A percentile compares a stretch with the other conserved stretches of the same genome.
phyloP scores from a whole-genome alignment of 2,797 vertebrate genomes.

The Apogon talboti region DNA sequence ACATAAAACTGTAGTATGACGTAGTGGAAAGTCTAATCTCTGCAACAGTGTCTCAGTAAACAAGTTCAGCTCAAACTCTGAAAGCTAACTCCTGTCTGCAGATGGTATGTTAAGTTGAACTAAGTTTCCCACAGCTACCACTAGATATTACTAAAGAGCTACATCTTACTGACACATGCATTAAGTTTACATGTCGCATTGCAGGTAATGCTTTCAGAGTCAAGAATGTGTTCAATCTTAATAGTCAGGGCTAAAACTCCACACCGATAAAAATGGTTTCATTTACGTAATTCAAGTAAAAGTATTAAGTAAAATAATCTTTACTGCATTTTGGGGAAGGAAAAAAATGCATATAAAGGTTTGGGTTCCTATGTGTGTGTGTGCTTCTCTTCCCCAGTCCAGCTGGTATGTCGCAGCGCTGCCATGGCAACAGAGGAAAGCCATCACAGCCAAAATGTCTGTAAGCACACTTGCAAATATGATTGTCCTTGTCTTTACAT shows the following conservation, averaged over 20 bases:
- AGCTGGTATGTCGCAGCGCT: slow-evolving; percentile 71
- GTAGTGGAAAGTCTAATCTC: neutral
- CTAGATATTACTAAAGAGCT: neutral
- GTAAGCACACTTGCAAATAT: slow-evolving; percentile 58
- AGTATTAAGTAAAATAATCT: slow-evolving; percentile 38
- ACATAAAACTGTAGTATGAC: neutral
- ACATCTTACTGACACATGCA: neutral
- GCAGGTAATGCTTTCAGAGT: slow-evolving; percentile 10
- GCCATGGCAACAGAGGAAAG: slow-evolving; percentile 73
- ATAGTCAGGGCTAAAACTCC: slow-evolving; percentile 26
- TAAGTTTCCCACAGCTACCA: neutral
- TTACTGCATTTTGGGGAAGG: slow-evolving; percentile 14
- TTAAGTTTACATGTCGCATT: neutral
- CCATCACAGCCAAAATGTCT: slow-evolving; percentile 69
- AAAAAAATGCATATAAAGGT: slow-evolving; percentile 5
- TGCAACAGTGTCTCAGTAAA: neutral
- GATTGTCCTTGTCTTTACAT: slow-evolving; percentile 54
- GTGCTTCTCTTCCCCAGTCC: slow-evolving; percentile 49
- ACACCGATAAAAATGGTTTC: slow-evolving; percentile 28
- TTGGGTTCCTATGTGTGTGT: slow-evolving; percentile 11
- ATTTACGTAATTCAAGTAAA: slow-evolving; percentile 46
- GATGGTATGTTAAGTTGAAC: neutral
- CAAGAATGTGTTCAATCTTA: neutral
- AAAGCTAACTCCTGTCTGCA: neutral
- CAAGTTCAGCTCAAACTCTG: neutral